Evolutionary conservation across 2,113 vertebrate species (phyloP).

Genomic region (Copsychus sechellarum): DNA sequence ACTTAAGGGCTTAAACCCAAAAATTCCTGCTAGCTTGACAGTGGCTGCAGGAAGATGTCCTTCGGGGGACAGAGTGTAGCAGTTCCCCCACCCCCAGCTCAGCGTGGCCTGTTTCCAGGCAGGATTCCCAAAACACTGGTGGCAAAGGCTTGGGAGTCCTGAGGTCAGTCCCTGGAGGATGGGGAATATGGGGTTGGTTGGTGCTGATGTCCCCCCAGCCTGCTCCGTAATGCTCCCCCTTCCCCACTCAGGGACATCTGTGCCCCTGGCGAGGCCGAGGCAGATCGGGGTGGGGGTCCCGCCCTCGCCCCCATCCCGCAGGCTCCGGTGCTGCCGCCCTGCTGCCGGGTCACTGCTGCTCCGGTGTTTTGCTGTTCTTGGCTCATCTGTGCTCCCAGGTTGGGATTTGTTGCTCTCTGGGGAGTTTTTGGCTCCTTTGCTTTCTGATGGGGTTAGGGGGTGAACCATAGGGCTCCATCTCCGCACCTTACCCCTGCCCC

Average conservation of each 20-base stretch:
- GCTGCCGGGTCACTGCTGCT: fast-evolving
- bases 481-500: fast-evolving
- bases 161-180: too few relatives aligned
- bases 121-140: fast-evolving
- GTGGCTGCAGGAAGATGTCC: neutral
- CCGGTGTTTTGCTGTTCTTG: neutral
- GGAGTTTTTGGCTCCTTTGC: neutral
- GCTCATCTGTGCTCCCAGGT: neutral
- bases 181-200: neutral
- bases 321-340: fast-evolving
- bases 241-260: neutral
- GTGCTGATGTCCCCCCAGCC: neutral
- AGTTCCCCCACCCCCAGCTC: neutral
- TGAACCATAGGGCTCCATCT: neutral
- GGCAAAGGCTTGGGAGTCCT: neutral
- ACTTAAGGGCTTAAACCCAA: neutral
- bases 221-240: fast-evolving
- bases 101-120: fast-evolving
- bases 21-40: neutral
- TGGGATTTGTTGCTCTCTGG: neutral
- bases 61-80: fast-evolving
- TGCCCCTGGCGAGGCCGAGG: fast-evolving
- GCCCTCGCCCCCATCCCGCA: fast-evolving
- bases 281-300: fast-evolving
- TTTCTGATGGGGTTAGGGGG: neutral